These are phyloP conservation scores for Oreamnos americanus DNA, from an alignment of 2,113 vertebrate species.

Conservation along the genomic window DNA sequence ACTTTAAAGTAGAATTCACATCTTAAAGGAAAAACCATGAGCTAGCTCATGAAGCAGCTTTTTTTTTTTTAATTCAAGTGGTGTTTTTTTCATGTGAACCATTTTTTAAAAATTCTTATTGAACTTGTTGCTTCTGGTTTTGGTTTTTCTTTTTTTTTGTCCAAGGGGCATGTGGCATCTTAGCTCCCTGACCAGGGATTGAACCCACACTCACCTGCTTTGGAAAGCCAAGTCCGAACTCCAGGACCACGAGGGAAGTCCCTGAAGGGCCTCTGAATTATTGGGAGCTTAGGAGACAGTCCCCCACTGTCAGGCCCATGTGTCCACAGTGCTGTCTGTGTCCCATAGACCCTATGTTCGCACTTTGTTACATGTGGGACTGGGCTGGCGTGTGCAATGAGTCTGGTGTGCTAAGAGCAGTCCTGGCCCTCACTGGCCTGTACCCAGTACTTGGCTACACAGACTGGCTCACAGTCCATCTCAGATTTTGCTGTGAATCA, in stretches of 20 bases:
- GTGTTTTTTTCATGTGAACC: neutral
- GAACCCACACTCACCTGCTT: neutral
- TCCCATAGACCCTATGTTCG: accelerated
- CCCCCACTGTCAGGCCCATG: neutral
- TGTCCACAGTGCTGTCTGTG: neutral
- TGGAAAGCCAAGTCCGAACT: neutral
- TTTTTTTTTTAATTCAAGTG: neutral
- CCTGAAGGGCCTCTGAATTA: neutral
- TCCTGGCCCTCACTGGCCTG: neutral
- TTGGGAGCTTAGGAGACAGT: neutral
- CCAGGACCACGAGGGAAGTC: neutral
- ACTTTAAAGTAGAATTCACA: neutral
- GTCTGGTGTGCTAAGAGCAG: neutral
- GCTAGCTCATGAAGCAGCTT: neutral
- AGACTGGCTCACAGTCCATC: neutral
- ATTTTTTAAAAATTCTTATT: neutral
- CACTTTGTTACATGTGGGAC: neutral
- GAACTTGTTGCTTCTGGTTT: neutral
- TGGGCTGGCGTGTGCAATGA: neutral
- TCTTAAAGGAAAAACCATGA: neutral
- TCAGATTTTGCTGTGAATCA: neutral
- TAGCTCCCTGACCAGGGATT: neutral
- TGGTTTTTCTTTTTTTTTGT: neutral
- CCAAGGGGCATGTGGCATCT: neutral
- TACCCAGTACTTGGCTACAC: neutral